These are phyloP conservation scores for Drosophila ambigua DNA, from an alignment of 1,140 invertebrate genomes.

Conservation along the genomic window DNA sequence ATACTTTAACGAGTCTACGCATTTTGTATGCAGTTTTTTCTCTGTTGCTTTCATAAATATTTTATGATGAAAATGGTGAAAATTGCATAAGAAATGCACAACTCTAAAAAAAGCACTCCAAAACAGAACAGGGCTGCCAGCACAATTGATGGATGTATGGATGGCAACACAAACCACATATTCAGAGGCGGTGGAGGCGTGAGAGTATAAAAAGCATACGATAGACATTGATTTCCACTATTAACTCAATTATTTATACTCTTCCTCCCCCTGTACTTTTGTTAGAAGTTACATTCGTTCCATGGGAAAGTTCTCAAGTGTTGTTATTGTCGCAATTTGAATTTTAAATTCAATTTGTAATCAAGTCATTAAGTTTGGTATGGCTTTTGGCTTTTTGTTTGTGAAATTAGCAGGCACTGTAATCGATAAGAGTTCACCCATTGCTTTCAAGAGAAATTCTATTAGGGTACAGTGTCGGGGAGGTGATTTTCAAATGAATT, in stretches of 20 bases:
- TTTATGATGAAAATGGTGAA: constrained; percentile 52
- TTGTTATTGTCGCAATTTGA: constrained; percentile 46
- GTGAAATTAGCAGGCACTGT: constrained; percentile 1
- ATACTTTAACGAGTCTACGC: constrained; percentile 10
- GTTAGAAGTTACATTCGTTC: constrained; percentile 12
- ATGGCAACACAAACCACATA: constrained; percentile 12
- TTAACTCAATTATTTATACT: constrained; percentile 30
- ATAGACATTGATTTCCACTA: constrained; percentile 31
- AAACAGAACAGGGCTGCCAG: constrained; percentile 45
- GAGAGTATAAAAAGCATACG: constrained; percentile 29
- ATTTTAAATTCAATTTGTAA: constrained; percentile 47
- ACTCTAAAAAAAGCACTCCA: constrained; percentile 26
- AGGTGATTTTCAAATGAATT: no score
- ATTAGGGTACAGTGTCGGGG: no score
- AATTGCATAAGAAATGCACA: constrained; percentile 45
- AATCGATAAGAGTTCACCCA: constrained; percentile 3
- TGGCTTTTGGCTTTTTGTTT: constrained; percentile 5
- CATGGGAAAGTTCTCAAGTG: constrained; percentile 57
- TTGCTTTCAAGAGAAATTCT: constrained; percentile 5
- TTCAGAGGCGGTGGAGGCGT: constrained; percentile 27
- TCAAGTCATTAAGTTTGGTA: constrained; percentile 32
- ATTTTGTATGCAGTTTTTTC: constrained; percentile 48
- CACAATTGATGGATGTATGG: constrained; percentile 10
- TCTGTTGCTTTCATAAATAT: constrained; percentile 68
- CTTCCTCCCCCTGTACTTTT: neutral